Evolutionary conservation across 2,888 invertebrate species (phyloP).

Genomic region (Pantelozetes paolii): DNA sequence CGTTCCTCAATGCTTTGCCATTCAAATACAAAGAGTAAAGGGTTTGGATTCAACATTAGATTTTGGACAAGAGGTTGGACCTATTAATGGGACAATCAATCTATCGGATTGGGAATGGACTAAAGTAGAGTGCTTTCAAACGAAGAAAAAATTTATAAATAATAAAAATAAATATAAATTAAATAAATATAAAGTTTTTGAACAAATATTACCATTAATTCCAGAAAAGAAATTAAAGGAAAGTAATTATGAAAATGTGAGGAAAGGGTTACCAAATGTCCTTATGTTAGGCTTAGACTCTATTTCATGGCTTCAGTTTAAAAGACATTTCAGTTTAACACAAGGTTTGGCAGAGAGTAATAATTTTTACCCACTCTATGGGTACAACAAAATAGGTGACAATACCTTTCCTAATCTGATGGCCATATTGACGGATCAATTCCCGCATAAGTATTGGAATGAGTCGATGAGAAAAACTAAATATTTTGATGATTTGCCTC

Average conservation of each 20-base stretch:
- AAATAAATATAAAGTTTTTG: neutral
- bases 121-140: slow-evolving; percentile 23
- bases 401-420: slow-evolving; percentile 53
- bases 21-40: neutral
- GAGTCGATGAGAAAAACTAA: slow-evolving; percentile 43
- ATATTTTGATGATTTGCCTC: slow-evolving; percentile 50
- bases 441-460: slow-evolving; percentile 47
- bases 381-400: slow-evolving; percentile 61
- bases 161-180: neutral
- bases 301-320: slow-evolving; percentile 72
- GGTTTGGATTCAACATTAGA: neutral
- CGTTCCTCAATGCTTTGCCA: neutral
- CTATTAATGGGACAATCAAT: neutral
- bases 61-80: neutral
- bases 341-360: slow-evolving; percentile 60
- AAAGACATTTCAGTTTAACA: slow-evolving; percentile 70
- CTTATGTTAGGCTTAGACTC: slow-evolving; percentile 79
- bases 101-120: neutral
- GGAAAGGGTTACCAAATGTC: slow-evolving; percentile 59
- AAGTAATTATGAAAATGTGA: slow-evolving; percentile 10
- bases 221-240: neutral
- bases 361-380: slow-evolving; percentile 67
- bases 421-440: slow-evolving; percentile 51
- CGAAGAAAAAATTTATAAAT: neutral
- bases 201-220: slow-evolving; percentile 32